Evolutionary conservation across 1,140 invertebrate genomes (phyloP), one percentile per base, ranked within the genome.

Genomic region (Lutraria rhynchaena): DNA sequence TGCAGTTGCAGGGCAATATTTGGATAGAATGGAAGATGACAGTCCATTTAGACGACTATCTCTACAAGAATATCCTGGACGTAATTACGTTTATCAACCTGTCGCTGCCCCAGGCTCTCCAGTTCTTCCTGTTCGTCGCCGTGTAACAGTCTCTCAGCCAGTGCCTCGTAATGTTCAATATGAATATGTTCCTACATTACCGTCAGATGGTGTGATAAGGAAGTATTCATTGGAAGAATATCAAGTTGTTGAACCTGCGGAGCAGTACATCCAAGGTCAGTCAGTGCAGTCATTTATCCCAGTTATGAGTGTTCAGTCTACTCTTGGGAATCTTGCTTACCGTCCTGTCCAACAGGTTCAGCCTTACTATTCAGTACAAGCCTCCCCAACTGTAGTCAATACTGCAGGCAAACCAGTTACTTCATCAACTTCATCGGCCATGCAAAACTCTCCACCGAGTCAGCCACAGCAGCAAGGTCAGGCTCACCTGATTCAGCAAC

Each of bases 281-380:
- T 19, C 58, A 15, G 4, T 35, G 5, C 51, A 55, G 29, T 57
- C 69, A 15, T 57, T 51, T 46, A 55, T 35, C 37, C 41, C 37
- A 1, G 35, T 46, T 13, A 29, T 57, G 49, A 46, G 33, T 35
- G 46, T 35, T 24, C 49, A 51, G 19, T 13, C 29, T 13, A 4
- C 46, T 3, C 3, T 22, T 1, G n/a, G 31, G 3, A 51, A 44
- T 35, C 46, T 19, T 9, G 22, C 69, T 13, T 57, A 55, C 35
- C 69, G 69, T 22, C 69, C 69, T 35, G 69, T 71, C 17, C 69
- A 71, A 31, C 49, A 71, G 41, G 69, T 71, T 37, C 69, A 71
- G 51, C 69, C 69, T 55, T 71, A 55, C 57, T 71, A 71, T 41
- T 71, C 69, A 27, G 19, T 57, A 0, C 46, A 55, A 15, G 31